Evolutionary conservation across 2,113 vertebrate genomes (phyloP), one percentile per base, ranked within the genome.

Genomic region (Tauraco erythrolophus): DNA sequence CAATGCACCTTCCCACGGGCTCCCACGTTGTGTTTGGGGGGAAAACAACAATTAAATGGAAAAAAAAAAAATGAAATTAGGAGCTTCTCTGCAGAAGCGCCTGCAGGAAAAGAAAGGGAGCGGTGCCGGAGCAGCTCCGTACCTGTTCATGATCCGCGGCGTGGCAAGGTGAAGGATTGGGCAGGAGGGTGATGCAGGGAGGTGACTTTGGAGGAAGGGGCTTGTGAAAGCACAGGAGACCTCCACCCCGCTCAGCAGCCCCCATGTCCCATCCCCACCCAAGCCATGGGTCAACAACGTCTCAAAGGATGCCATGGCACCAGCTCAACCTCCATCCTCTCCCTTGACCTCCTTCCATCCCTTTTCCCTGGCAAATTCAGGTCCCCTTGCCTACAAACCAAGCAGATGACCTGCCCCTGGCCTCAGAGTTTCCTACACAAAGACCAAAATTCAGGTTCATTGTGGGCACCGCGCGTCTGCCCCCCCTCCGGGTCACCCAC

Each of bases 401-500:
- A 74, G 54, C 5, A 10, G 50, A 71, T 12, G 1, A 46, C 12
- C 2, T 45, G 30, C 19, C 66, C 79, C 62, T 14, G 31, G 23
- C 64, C 62, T 72, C 68, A 30, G 37, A 66, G 53, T 53, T 95
- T 97, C 72, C 89, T 61, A 82, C 22, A 21, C 79, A 64, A 95
- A 97, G 79, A 72, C 90, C 95, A 81, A 82, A 94, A 77, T 25
- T 66, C 54, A 80, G 28, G 51, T 97, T 96, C 96, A 97, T 95
- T 95, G 57, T 37, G 66, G 76, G 78, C 30, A 3, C 66, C 11
- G 7, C 37, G 33, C 24, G 5, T 58, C 50, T 4, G 5, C 62
- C 54, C 6, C 1, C 78, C 84, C 66, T 78, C 35, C 13, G 1
- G 27, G 35, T 5, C 30, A 12, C 25, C 88, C 11, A 2, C 19